Evolutionary conservation across 2,797 vertebrate genomes (phyloP), one percentile per base, ranked within the genome.

Genomic region (Zenarchopterus dispar): DNA sequence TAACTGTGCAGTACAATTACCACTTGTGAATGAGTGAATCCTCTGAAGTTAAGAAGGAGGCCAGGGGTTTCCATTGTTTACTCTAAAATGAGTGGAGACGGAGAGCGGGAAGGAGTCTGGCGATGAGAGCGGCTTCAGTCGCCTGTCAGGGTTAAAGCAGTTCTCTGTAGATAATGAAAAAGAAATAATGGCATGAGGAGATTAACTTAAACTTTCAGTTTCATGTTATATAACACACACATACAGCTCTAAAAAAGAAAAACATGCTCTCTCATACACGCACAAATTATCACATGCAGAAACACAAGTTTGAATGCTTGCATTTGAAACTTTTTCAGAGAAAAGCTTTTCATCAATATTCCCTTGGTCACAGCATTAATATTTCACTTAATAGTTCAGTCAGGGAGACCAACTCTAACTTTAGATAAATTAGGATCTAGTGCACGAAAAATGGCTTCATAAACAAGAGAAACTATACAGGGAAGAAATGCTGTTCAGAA

Each of bases 11-110:
- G 51, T 47, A 56, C 63, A 78, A 78, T 82, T 75, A 73, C 65
- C 51, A 72, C 56, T n/a, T 5, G 59, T 85, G 52, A 84, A 80
- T 81, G 79, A 81, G 64, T 81, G 66, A 87, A 75, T 78, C 52
- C 56, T 84, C 46, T 52, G 70, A 81, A 80, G 74, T 84, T 77
- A 56, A 71, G 67, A 74, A 57, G 71, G 53, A 17, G 65, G 66
- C 65, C 67, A 53, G 70, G 61, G 75, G 47, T 76, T 79, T 58
- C 49, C 76, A 83, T 77, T 84, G 78, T 85, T n/a, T 84, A 75
- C 77, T 60, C 48, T 56, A 75, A 69, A 54, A 84, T 73, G 67
- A 80, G 73, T 24, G 16, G 48, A 5, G 23, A 31, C 60, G 10
- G 23, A 17, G 44, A 42, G 36, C 23, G 28, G 36, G 50, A 64